Evolutionary conservation across 2,888 invertebrate species (phyloP).

Genomic region (Syrista parreyssii): DNA sequence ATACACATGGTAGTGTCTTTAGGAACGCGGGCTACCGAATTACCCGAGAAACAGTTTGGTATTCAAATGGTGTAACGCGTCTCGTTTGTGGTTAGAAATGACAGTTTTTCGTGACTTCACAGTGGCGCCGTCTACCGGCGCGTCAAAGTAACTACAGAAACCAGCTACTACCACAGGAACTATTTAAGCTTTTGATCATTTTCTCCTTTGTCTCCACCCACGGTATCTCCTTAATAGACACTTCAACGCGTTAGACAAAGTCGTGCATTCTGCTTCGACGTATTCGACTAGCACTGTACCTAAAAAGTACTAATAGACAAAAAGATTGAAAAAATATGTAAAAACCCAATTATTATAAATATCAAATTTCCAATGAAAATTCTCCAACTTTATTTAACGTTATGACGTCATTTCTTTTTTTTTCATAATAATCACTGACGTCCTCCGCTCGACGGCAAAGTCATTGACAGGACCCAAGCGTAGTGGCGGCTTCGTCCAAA

Average conservation of each 20-base stretch:
- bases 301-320: not conserved
- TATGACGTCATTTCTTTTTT: not conserved
- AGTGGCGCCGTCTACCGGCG: not conserved
- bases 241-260: not conserved
- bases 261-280: not conserved
- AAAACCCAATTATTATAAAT: not conserved
- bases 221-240: not conserved
- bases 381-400: not conserved
- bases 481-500: not conserved
- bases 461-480: not conserved
- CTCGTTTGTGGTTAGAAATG: slow-evolving; percentile 12
- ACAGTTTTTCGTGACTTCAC: not conserved
- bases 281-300: not conserved
- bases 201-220: not conserved
- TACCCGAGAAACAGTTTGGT: slow-evolving; percentile 19
- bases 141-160: not conserved
- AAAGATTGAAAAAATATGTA: not conserved
- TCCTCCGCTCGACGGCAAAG: not conserved
- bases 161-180: not conserved
- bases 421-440: not conserved
- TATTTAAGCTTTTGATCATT: not conserved
- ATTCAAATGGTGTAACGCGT: slow-evolving; percentile 17
- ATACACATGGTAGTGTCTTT: not conserved
- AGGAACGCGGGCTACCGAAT: slow-evolving; percentile 17
- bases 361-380: not conserved